phyloP scores from a whole-genome alignment of 2,113 vertebrate species.

The Corydoras sp. region DNA sequence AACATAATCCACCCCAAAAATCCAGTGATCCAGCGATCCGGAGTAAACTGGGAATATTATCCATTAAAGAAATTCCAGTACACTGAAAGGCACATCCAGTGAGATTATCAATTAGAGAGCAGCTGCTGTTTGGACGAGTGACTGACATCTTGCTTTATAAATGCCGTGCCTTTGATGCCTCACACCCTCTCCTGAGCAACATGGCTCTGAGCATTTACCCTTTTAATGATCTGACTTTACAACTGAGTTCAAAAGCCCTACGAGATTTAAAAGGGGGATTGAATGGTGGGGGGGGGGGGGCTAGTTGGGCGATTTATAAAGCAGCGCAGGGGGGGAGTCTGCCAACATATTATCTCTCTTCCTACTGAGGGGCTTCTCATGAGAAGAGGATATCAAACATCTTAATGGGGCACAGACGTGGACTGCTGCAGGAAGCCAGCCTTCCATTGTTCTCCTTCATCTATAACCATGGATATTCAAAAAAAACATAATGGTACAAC shows the following conservation, averaged over 20 bases:
- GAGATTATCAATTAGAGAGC: constrained; percentile 8
- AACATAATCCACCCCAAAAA: too few relatives aligned
- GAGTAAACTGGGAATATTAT: too few relatives aligned
- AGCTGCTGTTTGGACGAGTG: constrained; percentile 14
- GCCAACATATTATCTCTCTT: background rate
- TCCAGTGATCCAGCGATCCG: too few relatives aligned
- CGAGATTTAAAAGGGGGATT: constrained; percentile 3
- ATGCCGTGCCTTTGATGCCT: constrained; percentile 4
- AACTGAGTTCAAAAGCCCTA: constrained; percentile 11
- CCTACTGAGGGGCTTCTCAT: constrained; percentile 13
- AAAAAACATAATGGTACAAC: too few relatives aligned
- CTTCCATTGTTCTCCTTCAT: background rate
- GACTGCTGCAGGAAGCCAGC: background rate
- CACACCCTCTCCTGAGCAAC: constrained; percentile 34
- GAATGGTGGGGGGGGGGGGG: constrained; percentile 20
- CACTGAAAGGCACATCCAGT: background rate
- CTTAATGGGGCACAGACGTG: background rate
- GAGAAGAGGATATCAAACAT: constrained; percentile 9
- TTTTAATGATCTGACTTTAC: constrained; percentile 38
- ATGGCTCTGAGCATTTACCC: constrained; percentile 16
- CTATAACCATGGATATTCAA: too few relatives aligned
- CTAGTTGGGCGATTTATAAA: constrained; percentile 33
- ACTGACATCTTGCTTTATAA: constrained; percentile 38
- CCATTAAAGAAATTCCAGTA: background rate
- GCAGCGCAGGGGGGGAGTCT: background rate